Evolutionary conservation across 2,888 invertebrate genomes (phyloP), one percentile per base, ranked within the genome.

Genomic region (Siphonodentalium dalli): DNA sequence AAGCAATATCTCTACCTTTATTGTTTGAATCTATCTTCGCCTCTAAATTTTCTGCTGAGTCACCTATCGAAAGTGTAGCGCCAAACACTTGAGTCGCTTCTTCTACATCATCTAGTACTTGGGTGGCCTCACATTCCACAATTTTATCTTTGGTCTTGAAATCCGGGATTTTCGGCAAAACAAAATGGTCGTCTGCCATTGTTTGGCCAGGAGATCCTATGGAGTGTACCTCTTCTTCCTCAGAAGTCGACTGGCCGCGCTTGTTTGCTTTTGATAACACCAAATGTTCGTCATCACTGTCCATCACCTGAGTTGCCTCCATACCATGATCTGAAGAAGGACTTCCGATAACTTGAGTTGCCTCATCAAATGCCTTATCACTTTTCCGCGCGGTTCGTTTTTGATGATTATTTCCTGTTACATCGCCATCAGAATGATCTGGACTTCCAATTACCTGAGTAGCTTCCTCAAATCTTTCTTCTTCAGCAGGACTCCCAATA

Each of bases 51-150:
- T n/a, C n/a, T n/a, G n/a, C n/a, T n/a, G n/a, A n/a, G n/a, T n/a
- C n/a, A n/a, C n/a, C n/a, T n/a, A n/a, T n/a, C 20, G 15, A 18
- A 15, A 18, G 1, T 6, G 13, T 13, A n/a, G 41, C 31, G 45
- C 44, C 45, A 48, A 58, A 38, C n/a, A 48, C 41, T 40, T 49
- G 45, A n/a, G 53, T 54, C 11, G 40, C 46, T 37, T 48, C 53
- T 23, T 44, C 28, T 18, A 11, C 13, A 24, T 23, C 39, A 4
- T 27, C 18, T 26, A 35, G 18, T 7, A 37, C 45, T 26, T 41
- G 46, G 2, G 40, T 46, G 8, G 41, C 40, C 21, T 41, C 46
- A 24, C 42, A n/a, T 1, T 35, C 35, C 15, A 18, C 13, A 31
- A 44, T 33, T 23, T 29, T 11, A 7, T 9, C 28, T 20, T 28